Conservation (phyloP, 92 coral and sea anemone species). For the Diadumene lineata region DNA sequence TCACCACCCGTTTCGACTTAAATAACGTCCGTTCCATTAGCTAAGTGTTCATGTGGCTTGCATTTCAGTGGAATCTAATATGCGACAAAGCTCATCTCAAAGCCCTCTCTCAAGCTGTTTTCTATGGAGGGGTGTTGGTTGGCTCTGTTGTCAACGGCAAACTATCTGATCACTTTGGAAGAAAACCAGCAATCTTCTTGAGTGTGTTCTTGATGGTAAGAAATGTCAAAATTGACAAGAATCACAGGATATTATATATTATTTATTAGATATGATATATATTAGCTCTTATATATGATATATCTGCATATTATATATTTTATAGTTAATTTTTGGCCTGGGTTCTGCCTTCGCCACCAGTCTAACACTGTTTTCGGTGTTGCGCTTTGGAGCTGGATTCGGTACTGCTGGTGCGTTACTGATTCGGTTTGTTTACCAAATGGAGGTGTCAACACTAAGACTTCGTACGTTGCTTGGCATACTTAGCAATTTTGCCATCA, state of each 20-base stretch:
- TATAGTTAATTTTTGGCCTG: conserved; percentile 35
- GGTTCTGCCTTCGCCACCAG: conserved; percentile 42
- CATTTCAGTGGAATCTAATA: conserved; percentile 61
- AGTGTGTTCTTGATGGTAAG: conserved; percentile 61
- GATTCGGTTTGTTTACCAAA: conserved; percentile 39
- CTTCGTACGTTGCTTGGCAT: conserved; percentile 34
- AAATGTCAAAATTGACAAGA: neutral
- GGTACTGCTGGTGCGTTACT: conserved; percentile 26
- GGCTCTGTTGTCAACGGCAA: conserved; percentile 59
- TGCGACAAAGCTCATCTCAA: conserved; percentile 54
- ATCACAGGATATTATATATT: neutral
- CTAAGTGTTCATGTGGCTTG: neutral
- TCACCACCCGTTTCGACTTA: no score
- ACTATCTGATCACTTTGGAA: conserved; percentile 69
- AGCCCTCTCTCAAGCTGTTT: conserved; percentile 64
- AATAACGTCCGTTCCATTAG: neutral
- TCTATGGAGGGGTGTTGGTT: conserved; percentile 59
- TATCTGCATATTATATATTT: neutral
- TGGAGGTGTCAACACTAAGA: conserved; percentile 32
- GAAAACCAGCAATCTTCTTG: conserved; percentile 46
- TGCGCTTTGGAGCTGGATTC: conserved; percentile 40
- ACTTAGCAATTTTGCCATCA: conserved; percentile 6
- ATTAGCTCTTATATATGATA: neutral
- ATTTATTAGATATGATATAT: neutral
- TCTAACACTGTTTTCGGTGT: conserved; percentile 31